Evolutionary conservation across 1,140 invertebrate species (phyloP).

Genomic region (Samia ricini): DNA sequence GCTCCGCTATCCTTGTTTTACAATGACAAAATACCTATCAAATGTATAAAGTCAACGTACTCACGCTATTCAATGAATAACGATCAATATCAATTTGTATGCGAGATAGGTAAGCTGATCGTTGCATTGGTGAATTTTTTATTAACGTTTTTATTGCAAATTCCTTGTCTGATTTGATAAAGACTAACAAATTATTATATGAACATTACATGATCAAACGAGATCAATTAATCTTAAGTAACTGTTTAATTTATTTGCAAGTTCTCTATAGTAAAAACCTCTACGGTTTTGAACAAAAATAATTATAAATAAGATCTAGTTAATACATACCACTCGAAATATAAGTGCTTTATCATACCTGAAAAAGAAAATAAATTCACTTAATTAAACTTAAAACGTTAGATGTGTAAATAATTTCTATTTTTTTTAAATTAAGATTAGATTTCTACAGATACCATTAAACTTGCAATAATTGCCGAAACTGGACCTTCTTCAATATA

Average conservation of each 20-base stretch:
- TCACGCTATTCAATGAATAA: constrained; percentile 18
- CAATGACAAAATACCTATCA: not conserved
- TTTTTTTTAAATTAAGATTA: no score
- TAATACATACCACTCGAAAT: constrained; percentile 1
- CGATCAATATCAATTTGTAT: constrained; percentile 14
- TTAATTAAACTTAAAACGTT: no score
- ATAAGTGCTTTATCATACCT: constrained; percentile 1
- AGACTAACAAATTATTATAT: not conserved
- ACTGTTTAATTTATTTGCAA: not conserved
- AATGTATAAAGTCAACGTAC: constrained; percentile 15
- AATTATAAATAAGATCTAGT: no score
- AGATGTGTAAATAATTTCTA: no score
- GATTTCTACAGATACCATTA: no score
- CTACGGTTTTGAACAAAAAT: no score
- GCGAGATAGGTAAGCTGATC: not conserved
- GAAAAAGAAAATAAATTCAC: not conserved
- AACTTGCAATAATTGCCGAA: no score
- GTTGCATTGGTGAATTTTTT: constrained; percentile 24
- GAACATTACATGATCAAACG: not conserved
- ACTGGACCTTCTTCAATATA: no score
- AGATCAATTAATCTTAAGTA: not conserved
- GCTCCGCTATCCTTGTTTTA: not conserved
- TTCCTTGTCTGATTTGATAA: not conserved
- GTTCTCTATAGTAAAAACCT: no score
- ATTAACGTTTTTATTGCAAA: not conserved